Evolutionary conservation across 2,888 invertebrate genomes (phyloP).

Genomic region (Malthinus seriepunctatus): DNA sequence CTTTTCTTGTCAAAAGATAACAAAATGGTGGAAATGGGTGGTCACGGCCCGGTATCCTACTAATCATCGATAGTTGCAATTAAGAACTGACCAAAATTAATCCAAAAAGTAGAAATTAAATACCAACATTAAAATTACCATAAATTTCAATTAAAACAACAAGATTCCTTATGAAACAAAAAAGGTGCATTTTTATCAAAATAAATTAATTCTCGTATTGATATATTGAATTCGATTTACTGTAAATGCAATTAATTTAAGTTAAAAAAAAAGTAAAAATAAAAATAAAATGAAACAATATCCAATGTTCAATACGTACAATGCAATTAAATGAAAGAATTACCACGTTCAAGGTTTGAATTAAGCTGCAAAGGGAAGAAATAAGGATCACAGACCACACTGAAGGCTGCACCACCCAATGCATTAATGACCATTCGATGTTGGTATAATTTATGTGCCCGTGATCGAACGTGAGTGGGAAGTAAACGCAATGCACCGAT

Average conservation of each 20-base stretch:
- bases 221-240: conserved; percentile 18
- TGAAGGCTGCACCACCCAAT: conserved; percentile 47
- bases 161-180: conserved; percentile 8
- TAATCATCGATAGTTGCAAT: too few species aligned
- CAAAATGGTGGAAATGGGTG: too few species aligned
- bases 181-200: conserved; percentile 12
- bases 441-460: conserved; percentile 53
- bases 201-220: conserved; percentile 7
- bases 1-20: too few species aligned
- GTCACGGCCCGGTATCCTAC: too few species aligned
- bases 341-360: conserved; percentile 32
- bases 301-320: conserved; percentile 23
- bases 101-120: too few species aligned
- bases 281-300: conserved; percentile 24
- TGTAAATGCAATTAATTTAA: conserved; percentile 23
- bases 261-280: conserved; percentile 6
- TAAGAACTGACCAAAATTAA: too few species aligned
- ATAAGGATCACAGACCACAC: conserved; percentile 35
- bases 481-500: conserved; percentile 44
- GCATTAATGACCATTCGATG: conserved; percentile 55
- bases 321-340: conserved; percentile 31
- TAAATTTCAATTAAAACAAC: conserved; percentile 4
- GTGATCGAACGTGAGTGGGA: conserved; percentile 47
- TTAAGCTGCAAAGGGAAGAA: conserved; percentile 34
- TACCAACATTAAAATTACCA: background rate